These are phyloP conservation scores for Holotrichia oblita DNA, from an alignment of 1,140 invertebrate species.

Conservation along the genomic window DNA sequence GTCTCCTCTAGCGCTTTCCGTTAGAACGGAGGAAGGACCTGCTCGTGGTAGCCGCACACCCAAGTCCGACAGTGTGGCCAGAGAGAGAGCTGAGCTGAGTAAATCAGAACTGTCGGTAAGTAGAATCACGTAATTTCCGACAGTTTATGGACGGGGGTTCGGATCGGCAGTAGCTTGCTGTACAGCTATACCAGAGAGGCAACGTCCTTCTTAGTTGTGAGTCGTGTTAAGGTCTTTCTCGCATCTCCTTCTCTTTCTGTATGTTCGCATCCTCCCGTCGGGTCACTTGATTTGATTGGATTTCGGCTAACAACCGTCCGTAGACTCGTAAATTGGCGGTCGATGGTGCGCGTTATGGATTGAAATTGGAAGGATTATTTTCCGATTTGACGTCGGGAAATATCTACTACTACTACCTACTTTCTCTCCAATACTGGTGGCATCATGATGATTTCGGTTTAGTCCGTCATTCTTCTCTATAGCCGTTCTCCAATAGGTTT, in stretches of 20 bases:
- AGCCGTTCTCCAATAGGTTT: too few species aligned
- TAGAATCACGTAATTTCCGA: constrained; percentile 39
- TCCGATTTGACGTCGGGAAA: not conserved
- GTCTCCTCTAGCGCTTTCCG: not conserved
- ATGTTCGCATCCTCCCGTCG: not conserved
- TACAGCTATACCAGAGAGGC: not conserved
- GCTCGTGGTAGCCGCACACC: not conserved
- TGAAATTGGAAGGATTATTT: constrained; percentile 41
- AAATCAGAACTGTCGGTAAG: constrained; percentile 39
- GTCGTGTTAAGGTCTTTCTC: too few species aligned
- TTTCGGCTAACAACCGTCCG: constrained; percentile 35
- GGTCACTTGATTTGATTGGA: constrained; percentile 39
- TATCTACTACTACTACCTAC: too few species aligned
- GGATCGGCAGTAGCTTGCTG: too few species aligned
- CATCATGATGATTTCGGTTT: not conserved
- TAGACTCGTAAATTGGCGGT: constrained; percentile 37
- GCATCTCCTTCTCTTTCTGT: not conserved
- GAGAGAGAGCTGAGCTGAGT: not conserved
- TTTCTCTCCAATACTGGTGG: not conserved
- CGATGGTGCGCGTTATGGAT: constrained; percentile 37
- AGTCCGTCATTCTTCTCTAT: not conserved
- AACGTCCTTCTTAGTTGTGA: too few species aligned
- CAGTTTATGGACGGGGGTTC: constrained; percentile 32
- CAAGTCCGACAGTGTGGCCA: not conserved
- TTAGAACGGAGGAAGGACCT: too few species aligned